Conservation (phyloP, 2,888 invertebrate genomes). For the Alloplasta piceator region DNA sequence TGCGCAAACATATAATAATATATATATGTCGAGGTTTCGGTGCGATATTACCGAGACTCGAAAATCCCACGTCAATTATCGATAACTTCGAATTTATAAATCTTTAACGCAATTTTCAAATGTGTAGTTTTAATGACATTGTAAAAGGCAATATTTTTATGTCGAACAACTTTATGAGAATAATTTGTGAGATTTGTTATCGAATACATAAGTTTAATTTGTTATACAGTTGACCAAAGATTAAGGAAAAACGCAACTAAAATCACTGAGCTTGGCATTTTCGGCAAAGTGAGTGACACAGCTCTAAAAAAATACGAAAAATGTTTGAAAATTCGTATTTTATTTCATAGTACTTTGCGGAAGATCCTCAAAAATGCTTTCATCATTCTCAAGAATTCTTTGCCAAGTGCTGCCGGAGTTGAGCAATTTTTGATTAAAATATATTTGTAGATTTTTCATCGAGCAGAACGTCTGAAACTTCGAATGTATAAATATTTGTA, state of each 20-base stretch:
- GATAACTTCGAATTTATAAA: slow-evolving; percentile 38
- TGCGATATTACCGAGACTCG: not conserved
- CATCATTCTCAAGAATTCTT: no score
- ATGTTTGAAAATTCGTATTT: no score
- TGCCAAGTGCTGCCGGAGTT: no score
- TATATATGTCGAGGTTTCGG: slow-evolving; percentile 1
- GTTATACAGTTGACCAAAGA: slow-evolving; percentile 43
- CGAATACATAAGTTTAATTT: slow-evolving; percentile 20
- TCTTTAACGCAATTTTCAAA: slow-evolving; percentile 27
- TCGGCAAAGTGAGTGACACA: no score
- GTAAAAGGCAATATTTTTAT: slow-evolving; percentile 36
- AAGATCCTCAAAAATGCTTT: no score
- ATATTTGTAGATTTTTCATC: no score
- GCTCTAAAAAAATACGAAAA: no score
- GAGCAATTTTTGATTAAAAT: no score
- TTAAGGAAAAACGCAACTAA: slow-evolving; percentile 1
- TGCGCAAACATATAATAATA: not conserved
- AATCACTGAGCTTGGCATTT: not conserved
- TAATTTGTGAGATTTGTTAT: not conserved
- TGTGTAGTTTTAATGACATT: slow-evolving; percentile 27
- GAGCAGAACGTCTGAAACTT: no score
- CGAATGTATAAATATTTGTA: no score
- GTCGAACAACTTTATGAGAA: not conserved
- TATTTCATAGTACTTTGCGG: no score
- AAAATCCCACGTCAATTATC: slow-evolving; percentile 37